Evolutionary conservation across 2,113 vertebrate species (phyloP).

Genomic region (Taxidea taxus): DNA sequence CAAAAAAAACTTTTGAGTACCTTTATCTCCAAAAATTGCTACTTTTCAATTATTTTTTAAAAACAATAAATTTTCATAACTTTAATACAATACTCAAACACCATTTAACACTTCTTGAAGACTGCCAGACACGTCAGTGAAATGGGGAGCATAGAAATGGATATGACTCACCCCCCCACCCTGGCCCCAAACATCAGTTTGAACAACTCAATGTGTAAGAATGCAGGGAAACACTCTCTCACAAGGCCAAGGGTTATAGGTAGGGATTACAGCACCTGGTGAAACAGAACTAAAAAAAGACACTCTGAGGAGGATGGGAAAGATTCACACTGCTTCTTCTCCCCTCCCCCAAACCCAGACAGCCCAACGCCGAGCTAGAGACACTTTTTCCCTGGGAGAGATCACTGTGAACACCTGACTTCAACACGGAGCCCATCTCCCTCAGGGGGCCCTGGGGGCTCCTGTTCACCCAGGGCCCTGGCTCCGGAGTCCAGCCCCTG

Average conservation of each 20-base stretch:
- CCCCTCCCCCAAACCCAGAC: fast-evolving
- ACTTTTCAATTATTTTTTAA: neutral
- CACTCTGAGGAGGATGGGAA: neutral
- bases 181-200: neutral
- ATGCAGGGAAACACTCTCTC: neutral
- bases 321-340: neutral
- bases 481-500: neutral
- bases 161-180: too few species aligned
- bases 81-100: neutral
- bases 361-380: neutral
- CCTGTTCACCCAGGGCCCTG: neutral
- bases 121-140: neutral
- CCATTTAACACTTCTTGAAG: neutral
- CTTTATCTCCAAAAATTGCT: neutral
- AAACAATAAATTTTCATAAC: neutral
- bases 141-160: neutral
- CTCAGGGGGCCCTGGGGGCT: too few species aligned
- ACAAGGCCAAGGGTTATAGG: neutral
- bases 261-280: neutral
- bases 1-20: neutral
- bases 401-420: neutral
- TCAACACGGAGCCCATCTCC: neutral
- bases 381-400: neutral
- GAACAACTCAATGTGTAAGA: neutral
- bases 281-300: neutral